Evolutionary conservation across 2,113 vertebrate genomes (phyloP), one percentile per base, ranked within the genome.

Genomic region (Gorsachius goisagi): DNA sequence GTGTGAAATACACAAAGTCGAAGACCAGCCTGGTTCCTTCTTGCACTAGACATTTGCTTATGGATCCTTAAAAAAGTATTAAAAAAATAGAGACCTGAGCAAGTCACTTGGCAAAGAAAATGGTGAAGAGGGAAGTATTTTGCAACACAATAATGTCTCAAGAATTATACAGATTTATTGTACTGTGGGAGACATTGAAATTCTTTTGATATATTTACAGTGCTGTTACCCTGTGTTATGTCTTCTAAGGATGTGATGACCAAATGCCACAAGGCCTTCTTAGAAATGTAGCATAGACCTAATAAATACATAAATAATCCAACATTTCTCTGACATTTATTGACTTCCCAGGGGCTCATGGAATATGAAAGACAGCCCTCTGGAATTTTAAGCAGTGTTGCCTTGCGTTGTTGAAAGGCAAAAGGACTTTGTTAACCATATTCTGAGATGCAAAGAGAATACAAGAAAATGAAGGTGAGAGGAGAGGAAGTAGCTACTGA

Each of bases 281-380:
- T 85, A 83, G 88, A 95, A 97, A 94, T 17, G 53, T 69, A 84
- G 58, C 41, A 24, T 5, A 62, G 66, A 95, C 47, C 55, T 94
- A 92, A 92, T 78, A 97, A 96, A 95, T 86, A 60, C 83, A 92
- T 94, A 95, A 96, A 93, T 78, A 94, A 96, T 80, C 67, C 95
- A 96, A 90, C 67, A 93, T 96, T 97, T 95, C 84, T 94, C 91
- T 97, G 91, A 93, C 94, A 92, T 96, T 96, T 97, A 94, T 94
- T 97, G 92, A 90, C 95, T 97, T 96, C 86, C 79, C 55, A 83
- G 79, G 69, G 90, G 53, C 66, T 95, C 50, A 44, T 24, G 30
- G 85, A 94, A 94, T 88, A 93, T 37, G 68, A 96, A 96, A 97
- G 66, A 79, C 32, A 87, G 76, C 44, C 49, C 68, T 73, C 73